Evolutionary conservation across 2,888 invertebrate genomes (phyloP), one percentile per base, ranked within the genome.

Genomic region (Hypercompe scribonia): DNA sequence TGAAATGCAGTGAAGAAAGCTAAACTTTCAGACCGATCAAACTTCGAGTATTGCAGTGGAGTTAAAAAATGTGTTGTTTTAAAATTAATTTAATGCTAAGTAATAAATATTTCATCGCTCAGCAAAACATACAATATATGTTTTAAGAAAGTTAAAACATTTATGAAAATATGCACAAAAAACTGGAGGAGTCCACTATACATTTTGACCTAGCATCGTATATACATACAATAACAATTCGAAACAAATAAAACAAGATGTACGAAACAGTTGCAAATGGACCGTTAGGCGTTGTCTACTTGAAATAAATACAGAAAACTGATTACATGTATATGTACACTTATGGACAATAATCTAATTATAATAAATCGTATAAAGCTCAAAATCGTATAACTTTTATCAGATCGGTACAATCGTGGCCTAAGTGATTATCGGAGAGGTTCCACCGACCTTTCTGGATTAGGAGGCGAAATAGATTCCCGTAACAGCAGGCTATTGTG

Each of bases 361-460:
- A 82, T 73, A 84, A 84, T 84, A 83, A 83, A 84, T 66, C 73
- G 78, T 72, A 63, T 61, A 68, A 58, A 73, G 50, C 63, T 81
- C 78, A n/a, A n/a, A n/a, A n/a, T n/a, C n/a, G n/a, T n/a, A 73
- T 83, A 78, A 79, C 79, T 81, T 83, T 91, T 93, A 93, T 93
- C 92, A 89, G 88, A 74, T 84, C 73, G 84, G 90, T 83, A 89
- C 92, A 90, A 92, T 91, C 90, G 90, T 85, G 90, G 87, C 76
- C 82, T 91, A 93, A 94, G 92, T 93, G 93, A 93, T 93, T 93
- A 94, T 93, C 92, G 93, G 92, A 94, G 92, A 86, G 90, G 89
- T 87, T 87, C 89, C 89, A 89, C 84, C 88, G 90, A 94, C 94
- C 94, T 93, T 93, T 93, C 92, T 88, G 93, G 93, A 94, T 94